Evolutionary conservation across 2,888 invertebrate species (phyloP), one percentile per base, ranked within the genome.

Genomic region (Neoascia interrupta): DNA sequence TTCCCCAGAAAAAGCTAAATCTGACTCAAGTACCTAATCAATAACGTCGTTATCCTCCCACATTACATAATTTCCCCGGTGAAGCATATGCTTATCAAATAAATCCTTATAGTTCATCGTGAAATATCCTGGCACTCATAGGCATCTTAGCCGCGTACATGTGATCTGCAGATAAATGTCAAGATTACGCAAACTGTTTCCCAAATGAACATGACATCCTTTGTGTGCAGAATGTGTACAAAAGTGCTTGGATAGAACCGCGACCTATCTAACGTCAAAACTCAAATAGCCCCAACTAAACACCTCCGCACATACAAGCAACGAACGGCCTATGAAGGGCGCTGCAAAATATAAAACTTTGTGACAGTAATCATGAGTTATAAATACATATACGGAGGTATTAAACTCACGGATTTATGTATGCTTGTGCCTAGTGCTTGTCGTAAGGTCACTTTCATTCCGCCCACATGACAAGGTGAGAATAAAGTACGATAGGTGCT

Each of bases 341-440:
- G 13, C 36, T 28, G 11, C 26, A 49, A 37, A 63, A 31, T 45
- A 34, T 16, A 36, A 56, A 31, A 26, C 28, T 43, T 41, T 53
- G 16, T 63, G 34, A 49, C 41, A 68, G 49, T 58, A 58, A 58
- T 56, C 68, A 58, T 51, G 58, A 58, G 49, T 58, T 68, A 51
- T 41, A n/a, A n/a, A n/a, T n/a, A n/a, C n/a, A n/a, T n/a, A n/a
- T n/a, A n/a, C n/a, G n/a, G 41, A 23, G 43, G 39, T 47, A 47
- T 56, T 56, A n/a, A n/a, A n/a, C n/a, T n/a, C n/a, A n/a, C n/a
- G n/a, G n/a, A n/a, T n/a, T n/a, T n/a, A 56, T 54, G 47, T 54
- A 56, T 56, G 21, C 19, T 21, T 18, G 37, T 45, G 23, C 23
- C 16, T n/a, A n/a, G n/a, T n/a, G n/a, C n/a, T n/a, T n/a, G 19